Evolutionary conservation across 2,113 vertebrate species (phyloP).

Genomic region (Istiophorus platypterus): DNA sequence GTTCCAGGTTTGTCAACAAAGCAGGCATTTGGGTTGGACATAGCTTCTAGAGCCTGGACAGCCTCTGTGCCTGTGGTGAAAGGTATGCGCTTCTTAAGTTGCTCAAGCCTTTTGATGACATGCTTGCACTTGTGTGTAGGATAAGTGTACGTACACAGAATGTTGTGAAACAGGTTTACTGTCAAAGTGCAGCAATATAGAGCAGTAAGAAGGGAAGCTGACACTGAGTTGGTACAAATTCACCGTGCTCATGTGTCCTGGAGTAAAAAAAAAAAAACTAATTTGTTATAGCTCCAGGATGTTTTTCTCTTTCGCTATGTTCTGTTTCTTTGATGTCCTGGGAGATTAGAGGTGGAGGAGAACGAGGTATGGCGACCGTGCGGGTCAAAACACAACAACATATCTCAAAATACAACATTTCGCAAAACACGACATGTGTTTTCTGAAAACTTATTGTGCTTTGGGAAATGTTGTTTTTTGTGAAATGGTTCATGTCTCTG

Average conservation of each 20-base stretch:
- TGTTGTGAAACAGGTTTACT: neutral
- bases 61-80: constrained; percentile 76
- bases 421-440: too few relatives aligned
- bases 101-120: neutral
- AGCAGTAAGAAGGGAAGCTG: neutral
- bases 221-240: neutral
- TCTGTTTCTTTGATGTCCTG: neutral
- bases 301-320: neutral
- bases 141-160: neutral
- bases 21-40: constrained; percentile 62
- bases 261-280: neutral
- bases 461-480: too few relatives aligned
- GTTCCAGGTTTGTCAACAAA: constrained; percentile 72
- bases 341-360: neutral
- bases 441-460: too few relatives aligned
- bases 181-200: neutral
- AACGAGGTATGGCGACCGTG: neutral
- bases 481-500: neutral
- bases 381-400: too few relatives aligned
- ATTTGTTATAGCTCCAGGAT: neutral
- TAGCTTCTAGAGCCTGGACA: constrained; percentile 77
- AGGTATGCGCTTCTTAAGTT: constrained; percentile 53
- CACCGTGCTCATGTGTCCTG: neutral
- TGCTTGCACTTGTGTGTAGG: neutral
- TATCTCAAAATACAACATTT: too few relatives aligned